A percentile compares a stretch with the other conserved stretches of the same genome.
Conservation (phyloP, 1,140 invertebrate genomes). For the Zaprionus taronus region DNA sequence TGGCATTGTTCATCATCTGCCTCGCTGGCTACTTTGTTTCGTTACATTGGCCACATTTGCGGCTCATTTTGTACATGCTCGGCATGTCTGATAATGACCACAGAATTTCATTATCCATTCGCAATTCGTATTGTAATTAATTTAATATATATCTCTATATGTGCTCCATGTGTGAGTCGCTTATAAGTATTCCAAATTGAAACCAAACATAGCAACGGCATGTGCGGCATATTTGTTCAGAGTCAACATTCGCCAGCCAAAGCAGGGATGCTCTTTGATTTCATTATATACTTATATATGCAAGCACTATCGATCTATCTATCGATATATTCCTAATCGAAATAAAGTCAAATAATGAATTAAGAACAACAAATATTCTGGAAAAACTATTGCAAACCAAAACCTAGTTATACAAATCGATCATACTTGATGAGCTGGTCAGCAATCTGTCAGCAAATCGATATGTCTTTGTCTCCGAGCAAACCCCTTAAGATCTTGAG, state of each 20-base stretch:
- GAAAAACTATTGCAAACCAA: background rate
- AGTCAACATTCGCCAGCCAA: background rate
- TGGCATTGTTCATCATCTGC: conserved; percentile 62
- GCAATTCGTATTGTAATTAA: conserved; percentile 79
- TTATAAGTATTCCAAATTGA: conserved; percentile 20
- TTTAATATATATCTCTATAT: conserved; percentile 66
- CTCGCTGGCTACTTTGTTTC: conserved; percentile 77
- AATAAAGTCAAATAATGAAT: too few relatives aligned
- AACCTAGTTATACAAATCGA: conserved; percentile 4
- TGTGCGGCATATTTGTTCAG: conserved; percentile 18
- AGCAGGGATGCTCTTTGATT: background rate
- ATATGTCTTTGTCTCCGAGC: conserved; percentile 22
- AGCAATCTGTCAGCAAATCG: conserved; percentile 28
- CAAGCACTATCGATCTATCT: background rate
- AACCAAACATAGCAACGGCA: background rate
- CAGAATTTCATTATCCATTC: conserved; percentile 79
- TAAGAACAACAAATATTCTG: too few relatives aligned
- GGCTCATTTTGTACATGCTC: conserved; percentile 75
- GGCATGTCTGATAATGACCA: conserved; percentile 78
- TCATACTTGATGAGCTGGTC: background rate
- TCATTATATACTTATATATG: background rate
- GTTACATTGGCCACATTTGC: conserved; percentile 74
- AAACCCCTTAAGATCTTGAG: conserved; percentile 9
- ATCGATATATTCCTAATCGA: background rate
- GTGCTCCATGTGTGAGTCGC: conserved; percentile 7